Percentiles rank a stretch among this genome's conserved stretches.
phyloP scores from a whole-genome alignment of 2,888 invertebrate species.

The Nudaria mundana region DNA sequence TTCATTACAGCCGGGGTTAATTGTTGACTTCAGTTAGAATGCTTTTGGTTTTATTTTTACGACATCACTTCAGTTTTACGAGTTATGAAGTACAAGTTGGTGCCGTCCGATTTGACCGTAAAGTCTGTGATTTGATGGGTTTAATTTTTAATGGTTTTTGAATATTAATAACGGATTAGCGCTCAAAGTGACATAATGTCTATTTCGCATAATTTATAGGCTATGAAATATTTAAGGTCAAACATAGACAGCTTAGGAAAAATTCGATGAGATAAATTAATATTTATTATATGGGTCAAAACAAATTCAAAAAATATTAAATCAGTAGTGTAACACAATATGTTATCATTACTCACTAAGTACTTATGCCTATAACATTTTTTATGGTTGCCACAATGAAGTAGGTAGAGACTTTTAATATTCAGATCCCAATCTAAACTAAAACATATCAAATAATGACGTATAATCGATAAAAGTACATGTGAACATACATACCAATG shows the following conservation, averaged over 20 bases:
- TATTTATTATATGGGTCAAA: too few species aligned
- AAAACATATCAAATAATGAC: constrained; percentile 12
- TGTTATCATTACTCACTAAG: too few species aligned
- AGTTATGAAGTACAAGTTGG: constrained; percentile 52
- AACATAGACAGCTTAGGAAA: constrained; percentile 6
- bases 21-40: constrained; percentile 67
- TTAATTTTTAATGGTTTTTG: constrained; percentile 34
- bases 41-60: constrained; percentile 66
- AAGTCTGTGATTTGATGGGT: constrained; percentile 39
- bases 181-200: constrained; percentile 23
- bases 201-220: constrained; percentile 16
- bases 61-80: constrained; percentile 56
- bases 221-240: constrained; percentile 21
- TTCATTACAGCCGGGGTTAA: constrained; percentile 73
- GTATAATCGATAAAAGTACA: constrained; percentile 11
- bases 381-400: not conserved
- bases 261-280: constrained; percentile 5
- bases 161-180: constrained; percentile 31
- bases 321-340: too few species aligned
- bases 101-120: constrained; percentile 47
- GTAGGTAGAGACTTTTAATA: too few species aligned
- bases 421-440: constrained; percentile 6
- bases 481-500: constrained; percentile 14
- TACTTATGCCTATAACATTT: not conserved
- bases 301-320: too few species aligned